These are phyloP conservation scores for Coelopa frigida DNA, from an alignment of 1,140 invertebrate genomes.

Conservation along the genomic window DNA sequence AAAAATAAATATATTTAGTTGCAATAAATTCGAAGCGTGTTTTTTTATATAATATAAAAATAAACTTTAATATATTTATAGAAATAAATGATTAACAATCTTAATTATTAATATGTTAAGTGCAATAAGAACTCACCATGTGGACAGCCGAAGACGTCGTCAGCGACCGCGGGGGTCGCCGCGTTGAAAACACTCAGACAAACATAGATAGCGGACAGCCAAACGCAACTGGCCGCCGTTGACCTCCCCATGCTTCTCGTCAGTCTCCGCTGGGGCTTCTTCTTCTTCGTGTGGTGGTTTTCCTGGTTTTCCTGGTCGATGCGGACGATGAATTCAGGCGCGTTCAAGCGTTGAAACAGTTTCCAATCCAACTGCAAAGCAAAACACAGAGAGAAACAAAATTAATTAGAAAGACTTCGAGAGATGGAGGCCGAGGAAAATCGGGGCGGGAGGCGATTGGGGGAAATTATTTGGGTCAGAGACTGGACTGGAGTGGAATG, in stretches of 20 bases:
- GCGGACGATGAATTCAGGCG: too few species aligned
- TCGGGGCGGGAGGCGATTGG: too few species aligned
- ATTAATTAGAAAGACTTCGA: background rate
- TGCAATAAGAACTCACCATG: slow-evolving; percentile 16
- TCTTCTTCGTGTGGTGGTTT: too few species aligned
- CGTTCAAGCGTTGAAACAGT: background rate
- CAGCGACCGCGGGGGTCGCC: slow-evolving; percentile 4
- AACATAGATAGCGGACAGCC: slow-evolving; percentile 19
- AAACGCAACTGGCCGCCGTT: slow-evolving; percentile 19
- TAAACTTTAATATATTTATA: too few species aligned
- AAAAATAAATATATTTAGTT: too few species aligned
- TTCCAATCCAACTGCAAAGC: slow-evolving; percentile 2
- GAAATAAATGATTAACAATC: too few species aligned
- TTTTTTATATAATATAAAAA: too few species aligned
- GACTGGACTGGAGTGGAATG: too few species aligned
- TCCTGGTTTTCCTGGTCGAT: too few species aligned
- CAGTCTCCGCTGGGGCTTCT: slow-evolving; percentile 1
- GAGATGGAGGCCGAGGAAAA: background rate
- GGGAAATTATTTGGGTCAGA: too few species aligned
- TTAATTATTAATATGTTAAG: too few species aligned
- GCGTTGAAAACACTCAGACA: slow-evolving; percentile 10
- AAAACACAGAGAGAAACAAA: background rate
- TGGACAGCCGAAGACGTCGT: slow-evolving; percentile 20
- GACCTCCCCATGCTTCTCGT: slow-evolving; percentile 12
- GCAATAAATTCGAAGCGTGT: too few species aligned